phyloP scores from a whole-genome alignment of 2,888 invertebrate genomes.

The Lycia hirtaria region DNA sequence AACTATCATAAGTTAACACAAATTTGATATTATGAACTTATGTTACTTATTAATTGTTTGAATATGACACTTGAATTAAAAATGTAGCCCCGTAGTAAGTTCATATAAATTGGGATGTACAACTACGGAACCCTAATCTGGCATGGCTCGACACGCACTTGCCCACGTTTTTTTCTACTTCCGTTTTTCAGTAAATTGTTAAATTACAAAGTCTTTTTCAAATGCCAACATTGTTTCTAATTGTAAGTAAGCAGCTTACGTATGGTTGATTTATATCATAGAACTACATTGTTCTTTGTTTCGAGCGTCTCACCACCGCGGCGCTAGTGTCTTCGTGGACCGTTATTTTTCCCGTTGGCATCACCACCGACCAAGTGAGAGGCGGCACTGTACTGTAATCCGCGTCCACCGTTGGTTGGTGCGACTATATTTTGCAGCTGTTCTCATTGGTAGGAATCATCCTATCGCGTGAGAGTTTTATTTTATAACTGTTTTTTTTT shows the following conservation, averaged over 20 bases:
- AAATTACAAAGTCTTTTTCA: slow-evolving; percentile 20
- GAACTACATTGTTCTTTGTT: not conserved
- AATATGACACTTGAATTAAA: too few species aligned
- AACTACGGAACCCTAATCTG: too few species aligned
- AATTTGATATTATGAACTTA: too few species aligned
- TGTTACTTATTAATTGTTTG: too few species aligned
- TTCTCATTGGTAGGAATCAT: slow-evolving; percentile 26
- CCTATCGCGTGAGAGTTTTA: slow-evolving; percentile 21
- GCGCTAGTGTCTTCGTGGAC: slow-evolving; percentile 52
- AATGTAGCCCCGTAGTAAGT: too few species aligned
- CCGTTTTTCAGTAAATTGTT: slow-evolving; percentile 24
- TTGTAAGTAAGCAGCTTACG: not conserved
- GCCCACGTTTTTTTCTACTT: too few species aligned
- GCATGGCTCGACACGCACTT: too few species aligned
- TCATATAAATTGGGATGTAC: too few species aligned
- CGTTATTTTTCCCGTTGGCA: slow-evolving; percentile 50
- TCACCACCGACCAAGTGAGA: slow-evolving; percentile 38
- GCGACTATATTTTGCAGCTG: slow-evolving; percentile 15
- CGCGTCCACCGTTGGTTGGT: slow-evolving; percentile 43
- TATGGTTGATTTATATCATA: too few species aligned
- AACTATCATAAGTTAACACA: too few species aligned
- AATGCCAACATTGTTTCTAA: not conserved
- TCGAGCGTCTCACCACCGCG: slow-evolving; percentile 26
- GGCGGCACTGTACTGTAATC: slow-evolving; percentile 59
- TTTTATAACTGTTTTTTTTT: too few species aligned